Evolutionary conservation across 2,888 invertebrate species (phyloP), one percentile per base, ranked within the genome.

Genomic region (Acanthosepion lycidas): DNA sequence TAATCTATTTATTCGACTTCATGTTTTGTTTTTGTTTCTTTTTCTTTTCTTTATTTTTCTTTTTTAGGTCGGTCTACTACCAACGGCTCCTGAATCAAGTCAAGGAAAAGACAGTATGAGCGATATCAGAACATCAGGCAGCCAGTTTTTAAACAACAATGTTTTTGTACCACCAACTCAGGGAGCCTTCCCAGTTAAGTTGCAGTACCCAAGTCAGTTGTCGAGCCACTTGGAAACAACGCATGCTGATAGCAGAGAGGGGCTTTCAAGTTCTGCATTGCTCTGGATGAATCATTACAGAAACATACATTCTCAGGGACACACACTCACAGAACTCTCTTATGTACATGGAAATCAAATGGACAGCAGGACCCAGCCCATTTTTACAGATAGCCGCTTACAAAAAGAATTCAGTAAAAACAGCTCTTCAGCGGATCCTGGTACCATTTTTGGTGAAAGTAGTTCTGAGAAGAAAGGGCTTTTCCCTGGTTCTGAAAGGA

Each of bases 261-360:
- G 6, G n/a, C n/a, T 15, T 78, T 28, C 18, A 20, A 18, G 28
- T n/a, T 93, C 93, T n/a, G 12, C 53, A 6, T 23, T n/a, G 6
- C 93, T 26, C 49, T n/a, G 53, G 51, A 93, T 51, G 93, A 93
- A 93, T 18, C 93, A 51, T 51, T 28, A 23, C 26, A 93, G 26
- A 26, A 51, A n/a, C 28, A 6, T 51, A 93, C 93, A 53, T 53
- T 93, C 93, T 93, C 93, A 93, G 93, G 93, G 93, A 93, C 53
- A 93, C n/a, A 2, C 78, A 4, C 15, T n/a, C n/a, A 33, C n/a
- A n/a, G 78, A 33, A n/a, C 78, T 33, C n/a, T 78, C n/a, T 78
- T 18, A n/a, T 9, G n/a, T n/a, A 33, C 78, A 78, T 1, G n/a
- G 18, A 78, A 78, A 78, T 9, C 78, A 78, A n/a, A 78, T 33